Conservation (phyloP, 2,888 invertebrate species). For the Callyntrura sp. region DNA sequence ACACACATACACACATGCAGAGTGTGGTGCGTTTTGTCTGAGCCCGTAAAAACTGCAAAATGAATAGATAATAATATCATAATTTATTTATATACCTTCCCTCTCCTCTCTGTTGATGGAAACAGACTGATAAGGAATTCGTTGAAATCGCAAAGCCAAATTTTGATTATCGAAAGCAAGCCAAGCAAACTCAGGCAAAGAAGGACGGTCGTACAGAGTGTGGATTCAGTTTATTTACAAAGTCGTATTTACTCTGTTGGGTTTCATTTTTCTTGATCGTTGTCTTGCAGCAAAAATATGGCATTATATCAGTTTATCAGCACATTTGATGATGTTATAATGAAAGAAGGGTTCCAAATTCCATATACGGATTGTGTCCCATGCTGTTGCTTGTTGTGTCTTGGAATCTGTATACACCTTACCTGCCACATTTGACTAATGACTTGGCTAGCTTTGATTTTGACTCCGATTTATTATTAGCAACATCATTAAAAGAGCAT, state of each 20-base stretch:
- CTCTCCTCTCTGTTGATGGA: conserved; percentile 9
- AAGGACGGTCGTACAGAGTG: not conserved
- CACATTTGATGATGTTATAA: too few relatives aligned
- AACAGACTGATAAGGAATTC: conserved; percentile 14
- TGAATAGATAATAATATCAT: conserved; percentile 4
- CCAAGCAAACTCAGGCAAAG: not conserved
- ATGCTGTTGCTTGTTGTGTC: too few relatives aligned
- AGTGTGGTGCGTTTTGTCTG: not conserved
- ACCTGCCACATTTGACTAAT: not conserved
- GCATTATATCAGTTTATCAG: not conserved
- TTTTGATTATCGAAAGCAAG: not conserved
- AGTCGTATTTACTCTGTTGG: not conserved
- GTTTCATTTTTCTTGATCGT: conserved; percentile 20
- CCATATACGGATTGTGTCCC: not conserved
- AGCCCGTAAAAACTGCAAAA: not conserved
- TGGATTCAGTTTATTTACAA: not conserved
- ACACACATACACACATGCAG: too few relatives aligned
- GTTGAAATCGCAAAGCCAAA: conserved; percentile 9
- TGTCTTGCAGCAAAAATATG: not conserved
- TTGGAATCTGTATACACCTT: not conserved
- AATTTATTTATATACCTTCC: not conserved
- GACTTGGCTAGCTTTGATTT: not conserved
- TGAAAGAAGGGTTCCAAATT: not conserved
- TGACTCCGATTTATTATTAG: not conserved
- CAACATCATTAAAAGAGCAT: not conserved